Conservation (phyloP, 2,113 vertebrate species). For the Apus apus region DNA sequence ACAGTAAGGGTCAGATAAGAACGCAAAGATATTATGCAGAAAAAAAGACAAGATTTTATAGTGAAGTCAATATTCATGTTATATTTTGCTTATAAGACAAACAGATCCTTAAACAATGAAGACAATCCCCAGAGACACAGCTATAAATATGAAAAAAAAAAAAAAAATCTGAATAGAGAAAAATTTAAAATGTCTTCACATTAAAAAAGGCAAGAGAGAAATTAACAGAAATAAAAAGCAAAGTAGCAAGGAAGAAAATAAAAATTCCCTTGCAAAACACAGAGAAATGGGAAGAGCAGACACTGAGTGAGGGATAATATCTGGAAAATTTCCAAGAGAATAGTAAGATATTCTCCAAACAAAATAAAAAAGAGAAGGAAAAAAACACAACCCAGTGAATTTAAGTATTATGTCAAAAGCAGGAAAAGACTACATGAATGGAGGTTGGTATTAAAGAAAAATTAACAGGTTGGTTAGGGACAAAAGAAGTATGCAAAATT, state of each 20-base stretch:
- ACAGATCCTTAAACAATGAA: background rate
- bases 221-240: background rate
- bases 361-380: background rate
- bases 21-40: background rate
- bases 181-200: background rate
- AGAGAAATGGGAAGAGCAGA: background rate
- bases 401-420: background rate
- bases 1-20: background rate
- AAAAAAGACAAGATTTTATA: background rate
- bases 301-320: background rate
- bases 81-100: background rate
- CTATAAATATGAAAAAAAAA: background rate
- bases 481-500: background rate
- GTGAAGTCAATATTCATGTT: background rate
- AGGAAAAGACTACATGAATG: background rate
- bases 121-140: background rate
- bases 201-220: background rate
- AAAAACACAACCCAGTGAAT: fast-evolving
- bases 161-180: background rate
- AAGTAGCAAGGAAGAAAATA: background rate
- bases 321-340: background rate
- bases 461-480: background rate
- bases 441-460: background rate
- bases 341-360: background rate
- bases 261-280: background rate